Conservation (phyloP, 1,140 invertebrate genomes). For the Ganaspis sp. region DNA sequence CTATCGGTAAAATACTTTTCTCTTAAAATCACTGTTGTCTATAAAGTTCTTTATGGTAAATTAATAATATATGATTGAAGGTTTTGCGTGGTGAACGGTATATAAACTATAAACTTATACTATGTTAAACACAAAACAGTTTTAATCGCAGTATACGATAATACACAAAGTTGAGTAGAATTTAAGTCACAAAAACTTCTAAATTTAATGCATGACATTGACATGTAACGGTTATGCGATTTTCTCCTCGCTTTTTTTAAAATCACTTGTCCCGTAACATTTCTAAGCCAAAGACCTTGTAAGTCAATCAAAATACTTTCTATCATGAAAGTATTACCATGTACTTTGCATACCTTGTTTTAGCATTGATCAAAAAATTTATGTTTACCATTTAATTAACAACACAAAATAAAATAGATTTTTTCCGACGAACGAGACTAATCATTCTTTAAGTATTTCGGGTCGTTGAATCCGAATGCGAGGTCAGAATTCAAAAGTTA, state of each 20-base stretch:
- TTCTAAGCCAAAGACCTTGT: background rate
- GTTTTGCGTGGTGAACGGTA: slow-evolving; percentile 10
- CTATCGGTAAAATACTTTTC: too few species aligned
- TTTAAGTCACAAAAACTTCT: background rate
- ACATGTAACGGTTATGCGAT: slow-evolving; percentile 16
- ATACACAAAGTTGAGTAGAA: background rate
- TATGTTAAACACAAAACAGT: slow-evolving; percentile 15
- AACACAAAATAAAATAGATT: too few species aligned
- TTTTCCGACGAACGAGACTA: too few species aligned
- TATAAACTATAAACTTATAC: too few species aligned
- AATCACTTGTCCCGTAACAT: background rate
- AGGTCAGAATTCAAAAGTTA: too few species aligned
- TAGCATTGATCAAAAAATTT: too few species aligned
- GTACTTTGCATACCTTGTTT: too few species aligned
- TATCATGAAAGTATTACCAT: background rate
- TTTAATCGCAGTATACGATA: background rate
- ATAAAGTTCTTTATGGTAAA: too few species aligned
- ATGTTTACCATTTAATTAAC: background rate
- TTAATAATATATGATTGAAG: background rate
- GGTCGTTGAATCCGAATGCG: too few species aligned
- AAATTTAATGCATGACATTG: slow-evolving; percentile 19
- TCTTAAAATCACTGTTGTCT: too few species aligned
- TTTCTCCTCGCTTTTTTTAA: slow-evolving; percentile 11
- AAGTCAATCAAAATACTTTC: background rate
- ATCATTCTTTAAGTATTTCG: too few species aligned